Conservation (phyloP, 2,888 invertebrate genomes). For the Meandrusa payeni region DNA sequence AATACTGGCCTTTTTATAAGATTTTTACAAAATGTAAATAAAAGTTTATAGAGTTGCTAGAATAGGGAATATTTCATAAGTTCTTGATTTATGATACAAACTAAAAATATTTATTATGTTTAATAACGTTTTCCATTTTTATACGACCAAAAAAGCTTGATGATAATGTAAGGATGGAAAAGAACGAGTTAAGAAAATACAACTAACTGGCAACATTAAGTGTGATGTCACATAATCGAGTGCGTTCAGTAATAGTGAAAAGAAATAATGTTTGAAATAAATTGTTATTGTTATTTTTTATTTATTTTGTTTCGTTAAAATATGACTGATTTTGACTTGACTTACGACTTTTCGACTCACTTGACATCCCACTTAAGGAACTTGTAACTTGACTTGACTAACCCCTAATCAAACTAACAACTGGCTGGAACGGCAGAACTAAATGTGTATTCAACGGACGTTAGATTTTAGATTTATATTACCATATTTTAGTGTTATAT, state of each 20-base stretch:
- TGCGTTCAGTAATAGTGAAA: constrained; percentile 41
- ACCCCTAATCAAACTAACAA: constrained; percentile 26
- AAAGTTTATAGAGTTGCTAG: constrained; percentile 23
- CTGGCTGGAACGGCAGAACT: neutral
- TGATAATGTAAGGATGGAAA: constrained; percentile 47
- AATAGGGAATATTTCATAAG: constrained; percentile 28
- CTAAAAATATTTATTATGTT: constrained; percentile 32
- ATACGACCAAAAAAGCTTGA: constrained; percentile 38
- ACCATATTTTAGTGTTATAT: too few relatives aligned
- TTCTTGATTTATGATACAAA: constrained; percentile 28
- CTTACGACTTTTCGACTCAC: constrained; percentile 34
- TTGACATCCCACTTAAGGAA: constrained; percentile 71
- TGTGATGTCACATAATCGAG: constrained; percentile 64
- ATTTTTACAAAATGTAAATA: constrained; percentile 42
- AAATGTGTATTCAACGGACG: too few relatives aligned
- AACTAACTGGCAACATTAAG: constrained; percentile 59
- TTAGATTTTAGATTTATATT: too few relatives aligned
- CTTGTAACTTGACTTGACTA: constrained; percentile 42
- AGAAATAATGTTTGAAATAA: constrained; percentile 52
- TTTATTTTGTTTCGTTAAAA: constrained; percentile 40
- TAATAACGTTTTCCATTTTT: constrained; percentile 42
- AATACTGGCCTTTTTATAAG: constrained; percentile 30
- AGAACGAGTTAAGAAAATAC: constrained; percentile 36
- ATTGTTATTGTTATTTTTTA: constrained; percentile 49
- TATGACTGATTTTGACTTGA: constrained; percentile 37